Conservation (phyloP, 2,113 vertebrate species). For the Puntigrus tetrazona region DNA sequence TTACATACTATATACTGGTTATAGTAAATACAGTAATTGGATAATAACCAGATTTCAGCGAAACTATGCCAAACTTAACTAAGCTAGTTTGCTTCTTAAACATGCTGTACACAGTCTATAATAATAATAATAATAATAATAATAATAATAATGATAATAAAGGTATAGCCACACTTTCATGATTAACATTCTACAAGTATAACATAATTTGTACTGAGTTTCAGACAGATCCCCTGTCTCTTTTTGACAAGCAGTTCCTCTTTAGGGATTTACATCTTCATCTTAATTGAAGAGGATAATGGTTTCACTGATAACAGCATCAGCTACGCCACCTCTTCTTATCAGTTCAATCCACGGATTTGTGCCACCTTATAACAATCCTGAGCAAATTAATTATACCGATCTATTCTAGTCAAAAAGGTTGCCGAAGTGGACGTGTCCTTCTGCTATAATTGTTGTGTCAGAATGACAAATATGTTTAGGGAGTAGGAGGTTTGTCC, state of each 20-base stretch:
- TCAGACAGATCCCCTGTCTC: slow-evolving; percentile 39
- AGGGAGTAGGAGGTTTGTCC: slow-evolving; percentile 45
- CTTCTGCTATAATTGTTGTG: slow-evolving; percentile 63
- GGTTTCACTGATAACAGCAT: slow-evolving; percentile 52
- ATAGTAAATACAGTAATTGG: too few species aligned
- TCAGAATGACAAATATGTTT: slow-evolving; percentile 72
- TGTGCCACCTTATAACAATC: slow-evolving; percentile 53
- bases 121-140: too few species aligned
- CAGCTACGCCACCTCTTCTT: slow-evolving; percentile 46
- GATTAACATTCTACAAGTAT: background rate
- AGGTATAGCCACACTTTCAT: background rate
- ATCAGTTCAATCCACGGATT: slow-evolving; percentile 53
- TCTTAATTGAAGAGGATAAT: slow-evolving; percentile 59
- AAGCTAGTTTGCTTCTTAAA: background rate
- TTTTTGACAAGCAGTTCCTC: slow-evolving; percentile 49
- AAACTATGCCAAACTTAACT: too few species aligned
- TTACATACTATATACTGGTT: too few species aligned
- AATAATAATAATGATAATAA: background rate
- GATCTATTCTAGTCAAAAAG: slow-evolving; percentile 68
- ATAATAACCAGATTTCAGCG: too few species aligned
- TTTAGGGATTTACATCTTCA: slow-evolving; percentile 58
- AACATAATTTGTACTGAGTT: slow-evolving; percentile 31
- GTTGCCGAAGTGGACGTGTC: slow-evolving; percentile 64
- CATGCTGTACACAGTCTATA: too few species aligned
- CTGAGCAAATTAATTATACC: slow-evolving; percentile 63